phyloP scores from a whole-genome alignment of 2,888 invertebrate genomes.

The Drosophila macrospina region DNA sequence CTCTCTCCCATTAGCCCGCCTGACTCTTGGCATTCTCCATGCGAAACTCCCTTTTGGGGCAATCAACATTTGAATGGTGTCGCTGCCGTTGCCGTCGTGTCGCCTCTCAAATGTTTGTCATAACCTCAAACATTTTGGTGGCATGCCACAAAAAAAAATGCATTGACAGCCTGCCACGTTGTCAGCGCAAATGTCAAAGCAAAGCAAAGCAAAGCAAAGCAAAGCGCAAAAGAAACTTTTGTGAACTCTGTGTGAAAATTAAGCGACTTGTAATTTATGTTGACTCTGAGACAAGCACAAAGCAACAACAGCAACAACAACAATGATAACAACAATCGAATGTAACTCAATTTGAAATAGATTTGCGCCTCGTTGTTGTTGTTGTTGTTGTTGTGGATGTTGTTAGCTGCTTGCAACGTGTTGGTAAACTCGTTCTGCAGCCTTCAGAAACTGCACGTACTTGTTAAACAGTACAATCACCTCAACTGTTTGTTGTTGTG shows the following conservation, averaged over 20 bases:
- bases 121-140: slow-evolving; percentile 66
- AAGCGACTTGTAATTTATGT: slow-evolving; percentile 76
- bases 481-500: slow-evolving; percentile 31
- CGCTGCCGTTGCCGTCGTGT: slow-evolving; percentile 40
- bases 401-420: slow-evolving; percentile 11
- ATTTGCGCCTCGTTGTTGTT: slow-evolving; percentile 30
- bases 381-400: not conserved
- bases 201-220: slow-evolving; percentile 42
- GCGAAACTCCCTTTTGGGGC: slow-evolving; percentile 6
- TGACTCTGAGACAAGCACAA: slow-evolving; percentile 66
- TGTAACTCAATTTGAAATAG: slow-evolving; percentile 73
- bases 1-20: not conserved
- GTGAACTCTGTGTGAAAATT: slow-evolving; percentile 57
- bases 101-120: slow-evolving; percentile 61
- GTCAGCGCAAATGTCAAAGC: slow-evolving; percentile 58
- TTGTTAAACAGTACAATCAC: slow-evolving; percentile 77
- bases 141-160: slow-evolving; percentile 11
- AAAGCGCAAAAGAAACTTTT: not conserved
- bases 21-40: slow-evolving; percentile 24
- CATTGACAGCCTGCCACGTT: slow-evolving; percentile 27
- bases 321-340: slow-evolving; percentile 20
- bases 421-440: slow-evolving; percentile 69
- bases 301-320: too few relatives aligned
- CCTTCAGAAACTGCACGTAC: slow-evolving; percentile 78
- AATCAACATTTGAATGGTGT: not conserved